A percentile compares a stretch with the other conserved stretches of the same genome.
Evolutionary conservation across 23 tunicate species (phyloP).

Genomic region (Halocynthia aurantium): DNA sequence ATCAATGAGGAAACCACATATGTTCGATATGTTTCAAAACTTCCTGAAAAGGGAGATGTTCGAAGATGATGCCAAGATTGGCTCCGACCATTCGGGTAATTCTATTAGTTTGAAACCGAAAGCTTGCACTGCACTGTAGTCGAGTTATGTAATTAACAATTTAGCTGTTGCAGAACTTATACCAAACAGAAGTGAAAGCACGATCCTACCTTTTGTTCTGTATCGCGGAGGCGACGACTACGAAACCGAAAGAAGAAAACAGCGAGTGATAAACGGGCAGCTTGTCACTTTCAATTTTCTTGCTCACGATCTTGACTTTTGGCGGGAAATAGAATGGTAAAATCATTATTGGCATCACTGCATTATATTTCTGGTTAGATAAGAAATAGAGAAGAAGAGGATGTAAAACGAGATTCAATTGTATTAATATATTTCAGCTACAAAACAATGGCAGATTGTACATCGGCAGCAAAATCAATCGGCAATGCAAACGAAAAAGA

Average conservation of each 20-base stretch:
- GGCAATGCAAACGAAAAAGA: slow-evolving; percentile 12
- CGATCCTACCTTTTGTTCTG: slow-evolving; percentile 22
- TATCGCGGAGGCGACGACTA: slow-evolving; percentile 17
- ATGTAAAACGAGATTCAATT: not conserved
- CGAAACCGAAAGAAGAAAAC: slow-evolving; percentile 30
- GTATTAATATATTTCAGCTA: slow-evolving; percentile 8
- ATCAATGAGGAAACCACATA: slow-evolving; percentile 41
- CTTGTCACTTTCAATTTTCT: slow-evolving; percentile 53
- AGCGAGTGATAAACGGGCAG: slow-evolving; percentile 49
- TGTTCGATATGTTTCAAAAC: slow-evolving; percentile 36
- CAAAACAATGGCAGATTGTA: slow-evolving; percentile 30
- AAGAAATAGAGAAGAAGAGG: too few species aligned
- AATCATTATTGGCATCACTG: not conserved
- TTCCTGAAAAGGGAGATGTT: slow-evolving; percentile 35
- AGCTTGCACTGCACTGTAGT: not conserved
- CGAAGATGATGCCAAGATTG: not conserved
- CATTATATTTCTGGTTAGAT: too few species aligned
- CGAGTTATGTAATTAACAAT: not conserved
- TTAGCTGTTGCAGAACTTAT: slow-evolving; percentile 21
- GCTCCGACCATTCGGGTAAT: not conserved
- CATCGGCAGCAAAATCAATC: slow-evolving; percentile 12
- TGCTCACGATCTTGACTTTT: slow-evolving; percentile 53
- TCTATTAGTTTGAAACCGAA: not conserved
- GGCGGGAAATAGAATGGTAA: slow-evolving; percentile 78
- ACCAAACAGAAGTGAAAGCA: slow-evolving; percentile 38